These are phyloP conservation scores for Nicator chloris DNA, from an alignment of 2,113 vertebrate genomes.

Conservation along the genomic window DNA sequence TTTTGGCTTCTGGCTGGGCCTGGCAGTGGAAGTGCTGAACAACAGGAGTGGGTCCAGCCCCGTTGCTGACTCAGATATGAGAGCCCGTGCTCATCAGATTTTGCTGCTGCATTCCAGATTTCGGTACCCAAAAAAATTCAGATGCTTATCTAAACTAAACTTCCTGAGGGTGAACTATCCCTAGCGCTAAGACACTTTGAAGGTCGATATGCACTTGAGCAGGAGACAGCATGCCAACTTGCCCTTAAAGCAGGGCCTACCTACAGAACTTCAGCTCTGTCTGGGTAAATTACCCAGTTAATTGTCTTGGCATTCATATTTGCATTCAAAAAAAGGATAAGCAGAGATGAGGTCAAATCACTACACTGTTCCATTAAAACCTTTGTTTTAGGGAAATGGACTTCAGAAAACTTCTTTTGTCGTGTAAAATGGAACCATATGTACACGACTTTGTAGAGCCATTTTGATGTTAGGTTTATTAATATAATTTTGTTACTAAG, in stretches of 20 bases:
- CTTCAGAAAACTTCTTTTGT: neutral
- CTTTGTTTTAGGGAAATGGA: neutral
- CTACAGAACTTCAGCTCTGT: neutral
- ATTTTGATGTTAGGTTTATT: constrained; percentile 30
- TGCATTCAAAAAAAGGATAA: neutral
- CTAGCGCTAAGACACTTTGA: neutral
- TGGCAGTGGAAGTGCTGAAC: constrained; percentile 22
- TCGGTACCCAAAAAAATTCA: neutral
- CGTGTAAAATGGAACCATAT: constrained; percentile 4
- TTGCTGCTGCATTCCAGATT: neutral
- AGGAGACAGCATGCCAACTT: neutral
- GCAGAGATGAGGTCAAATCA: neutral
- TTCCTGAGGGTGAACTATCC: constrained; percentile 28
- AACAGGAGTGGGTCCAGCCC: neutral
- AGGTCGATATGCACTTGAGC: neutral
- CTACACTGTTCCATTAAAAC: neutral
- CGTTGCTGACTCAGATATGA: constrained; percentile 22
- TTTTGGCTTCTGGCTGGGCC: neutral
- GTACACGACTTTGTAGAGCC: neutral
- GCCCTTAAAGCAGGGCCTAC: neutral
- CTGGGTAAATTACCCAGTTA: neutral
- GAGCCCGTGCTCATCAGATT: constrained; percentile 11
- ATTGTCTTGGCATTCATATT: neutral
- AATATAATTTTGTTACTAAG: constrained; percentile 2
- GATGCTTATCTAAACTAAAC: constrained; percentile 42